A percentile compares a stretch with the other conserved stretches of the same genome.
phyloP scores from a whole-genome alignment of 2,797 vertebrate species.

The Zalophus californianus region DNA sequence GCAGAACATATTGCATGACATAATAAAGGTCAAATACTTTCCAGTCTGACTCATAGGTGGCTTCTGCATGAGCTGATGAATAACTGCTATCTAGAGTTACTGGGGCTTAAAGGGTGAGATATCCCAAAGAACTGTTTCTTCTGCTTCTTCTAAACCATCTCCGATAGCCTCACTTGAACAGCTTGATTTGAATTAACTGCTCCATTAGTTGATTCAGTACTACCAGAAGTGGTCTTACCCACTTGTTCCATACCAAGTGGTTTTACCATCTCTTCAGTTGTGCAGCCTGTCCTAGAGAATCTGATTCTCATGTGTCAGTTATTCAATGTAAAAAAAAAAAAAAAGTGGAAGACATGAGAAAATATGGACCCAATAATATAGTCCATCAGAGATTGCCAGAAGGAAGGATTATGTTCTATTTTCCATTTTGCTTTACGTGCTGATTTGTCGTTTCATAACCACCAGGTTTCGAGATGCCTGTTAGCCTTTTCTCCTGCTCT shows the following conservation, averaged over 20 bases:
- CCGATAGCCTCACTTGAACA: conserved; percentile 85
- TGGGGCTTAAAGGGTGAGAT: conserved; percentile 93
- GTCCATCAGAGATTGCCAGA: conserved; percentile 91
- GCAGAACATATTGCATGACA: conserved; percentile 96
- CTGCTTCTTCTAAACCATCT: conserved; percentile 87
- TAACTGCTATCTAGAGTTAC: conserved; percentile 92
- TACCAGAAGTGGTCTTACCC: conserved; percentile 92
- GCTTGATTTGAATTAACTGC: conserved; percentile 88
- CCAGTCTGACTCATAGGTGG: conserved; percentile 96
- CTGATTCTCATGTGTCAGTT: conserved; percentile 93
- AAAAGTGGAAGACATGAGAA: conserved; percentile 96
- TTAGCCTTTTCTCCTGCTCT: conserved; percentile 88
- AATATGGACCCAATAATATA: conserved; percentile 94
- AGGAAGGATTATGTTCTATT: conserved; percentile 91
- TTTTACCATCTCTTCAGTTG: conserved; percentile 95
- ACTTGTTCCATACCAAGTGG: conserved; percentile 94
- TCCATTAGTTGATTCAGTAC: conserved; percentile 87
- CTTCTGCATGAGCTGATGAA: conserved; percentile 92
- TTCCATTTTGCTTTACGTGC: conserved; percentile 93
- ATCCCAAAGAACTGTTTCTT: conserved; percentile 90
- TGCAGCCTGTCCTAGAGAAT: conserved; percentile 93
- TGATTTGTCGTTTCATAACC: conserved; percentile 94
- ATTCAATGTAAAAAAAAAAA: conserved; percentile 94
- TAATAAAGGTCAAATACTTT: conserved; percentile 97
- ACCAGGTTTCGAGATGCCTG: conserved; percentile 90